Percentiles rank a stretch among this genome's conserved stretches.
These are phyloP conservation scores for Climacteris rufus DNA, from an alignment of 2,113 vertebrate genomes.

Conservation along the genomic window DNA sequence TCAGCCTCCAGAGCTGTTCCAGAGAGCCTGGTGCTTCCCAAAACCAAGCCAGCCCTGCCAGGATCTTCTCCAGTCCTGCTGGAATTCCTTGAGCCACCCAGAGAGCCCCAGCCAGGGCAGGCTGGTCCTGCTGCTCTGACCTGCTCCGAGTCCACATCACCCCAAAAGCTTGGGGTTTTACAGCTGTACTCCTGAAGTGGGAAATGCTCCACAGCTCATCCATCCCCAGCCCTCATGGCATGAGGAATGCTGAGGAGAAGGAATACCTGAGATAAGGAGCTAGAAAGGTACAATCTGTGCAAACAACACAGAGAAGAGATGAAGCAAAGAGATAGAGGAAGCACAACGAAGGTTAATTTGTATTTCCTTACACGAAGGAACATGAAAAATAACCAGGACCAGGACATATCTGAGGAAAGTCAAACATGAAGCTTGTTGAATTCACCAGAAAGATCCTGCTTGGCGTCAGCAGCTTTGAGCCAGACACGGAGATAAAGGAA, in stretches of 20 bases:
- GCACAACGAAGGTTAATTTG: slow-evolving; percentile 24
- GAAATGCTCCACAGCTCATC: neutral
- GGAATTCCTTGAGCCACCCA: rapidly evolving
- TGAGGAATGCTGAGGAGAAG: slow-evolving; percentile 22
- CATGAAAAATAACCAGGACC: neutral
- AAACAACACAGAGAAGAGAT: slow-evolving; percentile 17
- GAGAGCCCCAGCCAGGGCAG: neutral
- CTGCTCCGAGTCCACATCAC: rapidly evolving
- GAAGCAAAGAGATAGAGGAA: slow-evolving; percentile 5
- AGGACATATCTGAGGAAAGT: neutral
- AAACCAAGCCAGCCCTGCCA: neutral
- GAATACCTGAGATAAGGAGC: slow-evolving; percentile 13
- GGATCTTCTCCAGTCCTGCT: neutral
- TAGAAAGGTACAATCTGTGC: slow-evolving; percentile 3
- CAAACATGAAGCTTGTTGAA: neutral
- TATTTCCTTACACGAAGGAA: neutral
- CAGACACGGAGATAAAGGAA: neutral
- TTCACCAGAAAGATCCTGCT: neutral
- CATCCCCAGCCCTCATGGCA: neutral
- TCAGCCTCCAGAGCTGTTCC: rapidly evolving
- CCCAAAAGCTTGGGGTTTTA: rapidly evolving
- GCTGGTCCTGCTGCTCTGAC: neutral
- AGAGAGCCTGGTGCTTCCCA: neutral
- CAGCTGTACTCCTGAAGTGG: neutral
- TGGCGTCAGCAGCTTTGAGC: neutral